These are phyloP conservation scores for Sthenelais limicola DNA, from an alignment of 2,888 invertebrate species.

Conservation along the genomic window DNA sequence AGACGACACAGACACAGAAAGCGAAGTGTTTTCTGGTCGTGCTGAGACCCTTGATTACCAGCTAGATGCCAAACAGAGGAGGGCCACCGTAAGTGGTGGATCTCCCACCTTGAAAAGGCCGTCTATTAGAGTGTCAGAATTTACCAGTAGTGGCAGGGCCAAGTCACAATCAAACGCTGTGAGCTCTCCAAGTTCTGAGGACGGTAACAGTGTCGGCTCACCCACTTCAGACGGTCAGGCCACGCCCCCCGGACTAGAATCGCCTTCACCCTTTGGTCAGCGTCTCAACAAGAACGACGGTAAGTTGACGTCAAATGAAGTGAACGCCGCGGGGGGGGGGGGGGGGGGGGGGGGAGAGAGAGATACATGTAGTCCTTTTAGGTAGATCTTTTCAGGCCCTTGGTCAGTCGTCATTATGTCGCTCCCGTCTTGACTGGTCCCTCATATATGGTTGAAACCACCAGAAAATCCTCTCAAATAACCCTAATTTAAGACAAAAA, in stretches of 20 bases:
- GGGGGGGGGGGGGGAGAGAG: too few relatives aligned
- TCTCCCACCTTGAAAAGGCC: slow-evolving; percentile 60
- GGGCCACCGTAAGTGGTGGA: slow-evolving; percentile 90
- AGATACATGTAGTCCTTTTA: too few relatives aligned
- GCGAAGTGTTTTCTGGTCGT: slow-evolving; percentile 52
- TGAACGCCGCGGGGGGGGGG: not conserved
- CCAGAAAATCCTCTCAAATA: too few relatives aligned
- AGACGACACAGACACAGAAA: slow-evolving; percentile 43
- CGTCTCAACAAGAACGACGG: not conserved
- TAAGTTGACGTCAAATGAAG: not conserved
- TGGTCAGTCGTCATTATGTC: too few relatives aligned
- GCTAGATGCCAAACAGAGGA: slow-evolving; percentile 76
- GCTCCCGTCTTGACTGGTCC: too few relatives aligned
- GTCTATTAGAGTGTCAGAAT: slow-evolving; percentile 20
- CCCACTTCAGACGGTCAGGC: slow-evolving; percentile 5
- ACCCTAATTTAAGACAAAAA: too few relatives aligned
- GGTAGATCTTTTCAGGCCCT: too few relatives aligned
- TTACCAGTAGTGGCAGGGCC: slow-evolving; percentile 16
- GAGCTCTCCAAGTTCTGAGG: slow-evolving; percentile 34
- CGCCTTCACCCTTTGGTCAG: too few relatives aligned
- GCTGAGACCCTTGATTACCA: slow-evolving; percentile 49
- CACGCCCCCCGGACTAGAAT: slow-evolving; percentile 5
- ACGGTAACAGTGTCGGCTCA: slow-evolving; percentile 25
- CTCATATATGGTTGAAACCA: too few relatives aligned
- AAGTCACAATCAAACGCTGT: slow-evolving; percentile 14